Conservation (phyloP, 2,113 vertebrate species). For the Hypomesus transpacificus region DNA sequence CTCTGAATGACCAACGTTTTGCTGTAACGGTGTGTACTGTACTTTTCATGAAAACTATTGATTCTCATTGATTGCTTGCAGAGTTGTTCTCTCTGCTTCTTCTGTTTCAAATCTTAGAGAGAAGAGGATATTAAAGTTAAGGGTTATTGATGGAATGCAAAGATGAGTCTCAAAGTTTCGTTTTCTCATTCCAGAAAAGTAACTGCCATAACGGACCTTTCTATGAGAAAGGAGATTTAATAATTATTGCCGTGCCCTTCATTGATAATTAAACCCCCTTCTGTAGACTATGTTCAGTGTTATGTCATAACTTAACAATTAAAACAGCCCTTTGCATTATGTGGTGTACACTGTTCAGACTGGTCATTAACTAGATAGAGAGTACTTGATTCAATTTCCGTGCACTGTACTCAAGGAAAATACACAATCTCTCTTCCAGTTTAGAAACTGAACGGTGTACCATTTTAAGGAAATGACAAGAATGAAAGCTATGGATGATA, state of each 20-base stretch:
- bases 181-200: not conserved
- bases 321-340: no score
- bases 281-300: no score
- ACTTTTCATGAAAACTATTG: conserved; percentile 3
- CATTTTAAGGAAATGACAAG: conserved; percentile 53
- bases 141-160: not conserved
- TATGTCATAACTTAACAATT: no score
- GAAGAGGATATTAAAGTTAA: conserved; percentile 2
- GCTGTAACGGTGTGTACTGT: not conserved
- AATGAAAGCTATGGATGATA: conserved; percentile 48
- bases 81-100: not conserved
- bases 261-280: no score
- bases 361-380: not conserved
- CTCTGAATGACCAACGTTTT: not conserved
- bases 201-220: not conserved
- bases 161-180: not conserved
- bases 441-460: conserved; percentile 38
- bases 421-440: conserved; percentile 27
- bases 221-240: no score
- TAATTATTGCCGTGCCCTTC: no score
- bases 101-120: not conserved
- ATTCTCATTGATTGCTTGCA: conserved; percentile 3
- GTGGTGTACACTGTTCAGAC: no score
- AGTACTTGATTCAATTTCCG: not conserved
- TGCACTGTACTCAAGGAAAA: conserved; percentile 4